A percentile compares a stretch with the other conserved stretches of the same genome.
phyloP scores from a whole-genome alignment of 2,113 vertebrate genomes.

The Gavialis gangeticus region DNA sequence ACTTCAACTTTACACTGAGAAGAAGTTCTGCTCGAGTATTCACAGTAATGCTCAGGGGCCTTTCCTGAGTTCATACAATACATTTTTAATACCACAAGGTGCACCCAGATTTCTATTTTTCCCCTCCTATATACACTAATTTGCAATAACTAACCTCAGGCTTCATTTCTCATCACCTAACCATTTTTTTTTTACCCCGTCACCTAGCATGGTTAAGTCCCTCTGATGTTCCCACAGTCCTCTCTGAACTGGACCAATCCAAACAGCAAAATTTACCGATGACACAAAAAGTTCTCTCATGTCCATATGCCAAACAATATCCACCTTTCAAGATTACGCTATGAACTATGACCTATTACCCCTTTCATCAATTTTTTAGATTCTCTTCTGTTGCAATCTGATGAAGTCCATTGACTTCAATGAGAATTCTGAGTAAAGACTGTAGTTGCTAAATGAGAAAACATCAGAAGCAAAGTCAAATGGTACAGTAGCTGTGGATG shows the following conservation, averaged over 20 bases:
- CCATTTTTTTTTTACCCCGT: background rate
- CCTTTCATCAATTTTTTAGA: background rate
- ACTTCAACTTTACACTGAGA: background rate
- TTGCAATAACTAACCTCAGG: background rate
- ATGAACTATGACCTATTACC: background rate
- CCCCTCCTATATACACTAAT: background rate
- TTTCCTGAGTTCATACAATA: rapidly evolving
- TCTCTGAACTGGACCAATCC: background rate
- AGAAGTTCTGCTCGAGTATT: background rate
- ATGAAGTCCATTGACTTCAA: background rate
- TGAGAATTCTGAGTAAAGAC: background rate
- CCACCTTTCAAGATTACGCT: background rate
- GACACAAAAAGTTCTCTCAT: conserved; percentile 37
- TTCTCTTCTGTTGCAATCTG: background rate
- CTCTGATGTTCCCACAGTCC: background rate
- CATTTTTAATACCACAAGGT: background rate
- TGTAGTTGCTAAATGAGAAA: background rate
- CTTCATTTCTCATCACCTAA: background rate
- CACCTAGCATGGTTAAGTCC: background rate
- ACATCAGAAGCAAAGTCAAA: background rate
- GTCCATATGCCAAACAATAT: background rate
- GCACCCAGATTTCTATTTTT: background rate
- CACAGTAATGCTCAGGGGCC: background rate
- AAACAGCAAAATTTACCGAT: background rate
- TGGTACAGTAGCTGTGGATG: conserved; percentile 7